These are phyloP conservation scores for Halcyon malimbica DNA, from an alignment of 2,113 vertebrate species.

Conservation along the genomic window DNA sequence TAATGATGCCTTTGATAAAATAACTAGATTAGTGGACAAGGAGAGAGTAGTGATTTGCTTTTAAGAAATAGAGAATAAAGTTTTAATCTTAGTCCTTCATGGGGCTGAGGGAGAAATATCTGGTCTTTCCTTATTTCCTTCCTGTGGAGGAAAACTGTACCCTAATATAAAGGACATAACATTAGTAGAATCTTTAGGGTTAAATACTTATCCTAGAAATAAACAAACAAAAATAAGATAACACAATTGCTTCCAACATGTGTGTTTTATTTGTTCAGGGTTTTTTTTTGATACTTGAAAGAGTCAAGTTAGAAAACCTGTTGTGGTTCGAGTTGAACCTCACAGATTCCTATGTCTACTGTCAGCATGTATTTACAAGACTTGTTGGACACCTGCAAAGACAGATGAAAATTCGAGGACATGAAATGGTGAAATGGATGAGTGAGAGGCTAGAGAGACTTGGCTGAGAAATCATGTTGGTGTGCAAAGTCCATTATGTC, in stretches of 20 bases:
- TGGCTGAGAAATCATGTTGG: not conserved
- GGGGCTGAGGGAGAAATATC: not conserved
- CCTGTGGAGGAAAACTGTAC: not conserved
- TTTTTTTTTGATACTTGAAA: not conserved
- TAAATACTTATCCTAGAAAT: not conserved
- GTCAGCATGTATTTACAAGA: not conserved
- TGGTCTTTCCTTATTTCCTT: not conserved
- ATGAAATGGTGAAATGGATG: not conserved
- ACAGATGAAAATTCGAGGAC: not conserved
- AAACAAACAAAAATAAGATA: not conserved
- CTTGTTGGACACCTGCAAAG: not conserved
- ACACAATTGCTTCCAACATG: not conserved
- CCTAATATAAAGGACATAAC: not conserved
- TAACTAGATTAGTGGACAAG: not conserved
- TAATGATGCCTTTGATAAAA: not conserved
- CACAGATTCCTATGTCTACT: not conserved
- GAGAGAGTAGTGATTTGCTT: not conserved
- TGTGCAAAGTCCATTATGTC: not conserved
- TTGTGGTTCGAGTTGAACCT: not conserved
- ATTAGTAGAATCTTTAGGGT: not conserved
- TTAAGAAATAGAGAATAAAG: not conserved
- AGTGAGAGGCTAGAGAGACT: not conserved
- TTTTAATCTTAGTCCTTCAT: not conserved
- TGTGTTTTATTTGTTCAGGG: not conserved
- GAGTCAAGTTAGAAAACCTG: not conserved